Conservation (phyloP, 2,888 invertebrate species). For the Megamerina dolium region DNA sequence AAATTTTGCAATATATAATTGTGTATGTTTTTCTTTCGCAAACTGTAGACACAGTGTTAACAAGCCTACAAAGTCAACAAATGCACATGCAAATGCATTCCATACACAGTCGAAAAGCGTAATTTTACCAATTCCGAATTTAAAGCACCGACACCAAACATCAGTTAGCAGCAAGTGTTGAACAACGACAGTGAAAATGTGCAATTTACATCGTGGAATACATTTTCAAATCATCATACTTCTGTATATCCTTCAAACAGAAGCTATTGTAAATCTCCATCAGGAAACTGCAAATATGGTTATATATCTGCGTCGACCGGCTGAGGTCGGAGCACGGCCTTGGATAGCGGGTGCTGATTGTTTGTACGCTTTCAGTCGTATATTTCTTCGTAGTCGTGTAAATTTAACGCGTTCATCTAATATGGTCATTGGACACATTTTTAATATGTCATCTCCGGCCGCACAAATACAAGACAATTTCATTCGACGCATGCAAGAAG, state of each 20-base stretch:
- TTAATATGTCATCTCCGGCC: conserved; percentile 43
- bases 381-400: conserved; percentile 34
- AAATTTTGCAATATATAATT: too few species aligned
- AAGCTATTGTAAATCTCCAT: conserved; percentile 34
- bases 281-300: conserved; percentile 34
- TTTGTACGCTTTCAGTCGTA: conserved; percentile 31
- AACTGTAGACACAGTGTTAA: conserved; percentile 11
- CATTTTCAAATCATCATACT: too few species aligned
- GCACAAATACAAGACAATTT: conserved; percentile 42
- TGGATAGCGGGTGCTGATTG: conserved; percentile 42
- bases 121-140: too few species aligned
- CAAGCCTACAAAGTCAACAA: conserved; percentile 20
- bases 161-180: too few species aligned
- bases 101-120: too few species aligned
- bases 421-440: conserved; percentile 33
- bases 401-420: conserved; percentile 34
- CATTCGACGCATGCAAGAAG: conserved; percentile 36
- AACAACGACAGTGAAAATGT: too few species aligned
- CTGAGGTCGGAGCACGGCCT: conserved; percentile 30
- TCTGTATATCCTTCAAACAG: too few species aligned
- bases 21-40: too few species aligned
- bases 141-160: too few species aligned
- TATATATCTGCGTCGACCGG: conserved; percentile 32
- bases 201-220: too few species aligned
- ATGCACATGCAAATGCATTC: conserved; percentile 15